phyloP scores from a whole-genome alignment of 2,888 invertebrate species.

The Blomia tropicalis region DNA sequence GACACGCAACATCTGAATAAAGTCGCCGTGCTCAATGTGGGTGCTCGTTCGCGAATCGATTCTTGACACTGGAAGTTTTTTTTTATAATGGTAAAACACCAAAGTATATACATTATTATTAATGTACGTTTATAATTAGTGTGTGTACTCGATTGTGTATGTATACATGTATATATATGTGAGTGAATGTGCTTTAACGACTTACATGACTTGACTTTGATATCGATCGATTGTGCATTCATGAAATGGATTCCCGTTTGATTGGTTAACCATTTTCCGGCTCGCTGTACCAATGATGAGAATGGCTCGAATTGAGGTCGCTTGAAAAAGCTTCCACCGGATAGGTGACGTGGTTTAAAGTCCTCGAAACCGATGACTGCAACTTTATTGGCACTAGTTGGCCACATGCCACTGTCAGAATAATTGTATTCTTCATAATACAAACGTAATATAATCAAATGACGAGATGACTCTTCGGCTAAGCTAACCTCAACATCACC shows the following conservation, averaged over 20 bases:
- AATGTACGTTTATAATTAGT: background rate
- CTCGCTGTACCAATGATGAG: conserved; percentile 4
- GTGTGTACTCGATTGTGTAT: background rate
- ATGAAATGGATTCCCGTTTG: conserved; percentile 12
- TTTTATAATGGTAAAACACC: background rate
- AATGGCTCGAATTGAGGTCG: conserved; percentile 23
- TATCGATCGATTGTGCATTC: conserved; percentile 24
- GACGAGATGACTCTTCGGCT: conserved; percentile 4
- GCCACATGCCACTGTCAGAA: background rate
- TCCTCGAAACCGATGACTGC: conserved; percentile 19
- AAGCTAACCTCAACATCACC: conserved; percentile 16
- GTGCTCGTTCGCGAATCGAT: conserved; percentile 21
- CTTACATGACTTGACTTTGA: conserved; percentile 25
- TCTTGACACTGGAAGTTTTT: conserved; percentile 15
- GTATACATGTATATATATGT: background rate
- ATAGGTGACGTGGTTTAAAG: conserved; percentile 19
- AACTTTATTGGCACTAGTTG: background rate
- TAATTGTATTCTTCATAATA: conserved; percentile 15
- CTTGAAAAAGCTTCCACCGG: conserved; percentile 23
- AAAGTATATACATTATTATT: background rate
- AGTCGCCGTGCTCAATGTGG: conserved; percentile 24
- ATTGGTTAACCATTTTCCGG: conserved; percentile 14
- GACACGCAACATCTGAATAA: conserved; percentile 23
- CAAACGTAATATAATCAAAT: conserved; percentile 15
- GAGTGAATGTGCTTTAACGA: background rate